Evolutionary conservation across 1,140 invertebrate species (phyloP).

Genomic region (Lordiphosa collinella): DNA sequence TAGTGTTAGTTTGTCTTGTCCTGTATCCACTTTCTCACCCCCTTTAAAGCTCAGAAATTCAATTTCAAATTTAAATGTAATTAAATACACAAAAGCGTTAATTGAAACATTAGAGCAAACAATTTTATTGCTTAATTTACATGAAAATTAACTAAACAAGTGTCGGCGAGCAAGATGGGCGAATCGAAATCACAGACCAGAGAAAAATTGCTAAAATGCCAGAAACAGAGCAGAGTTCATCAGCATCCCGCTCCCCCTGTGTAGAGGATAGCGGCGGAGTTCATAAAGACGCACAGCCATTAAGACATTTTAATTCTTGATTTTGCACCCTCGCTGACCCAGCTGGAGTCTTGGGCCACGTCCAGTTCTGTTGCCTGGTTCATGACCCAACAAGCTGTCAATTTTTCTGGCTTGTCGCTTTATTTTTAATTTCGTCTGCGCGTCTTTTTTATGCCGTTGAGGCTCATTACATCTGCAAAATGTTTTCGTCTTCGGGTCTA

Average conservation of each 20-base stretch:
- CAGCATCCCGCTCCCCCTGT: background rate
- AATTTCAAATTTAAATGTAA: conserved; percentile 51
- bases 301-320: conserved; percentile 78
- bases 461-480: conserved; percentile 79
- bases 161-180: conserved; percentile 6
- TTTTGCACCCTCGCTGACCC: conserved; percentile 64
- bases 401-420: conserved; percentile 42
- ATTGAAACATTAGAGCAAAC: conserved; percentile 67
- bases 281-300: conserved; percentile 66
- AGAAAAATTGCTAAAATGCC: conserved; percentile 21
- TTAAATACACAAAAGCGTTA: conserved; percentile 47
- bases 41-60: background rate
- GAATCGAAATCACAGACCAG: conserved; percentile 40
- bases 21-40: too few species aligned
- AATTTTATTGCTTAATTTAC: conserved; percentile 75
- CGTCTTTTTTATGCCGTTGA: conserved; percentile 72
- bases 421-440: conserved; percentile 64
- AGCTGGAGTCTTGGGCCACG: conserved; percentile 10
- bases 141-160: conserved; percentile 67
- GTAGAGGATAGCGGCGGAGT: conserved; percentile 22
- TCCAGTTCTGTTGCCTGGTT: conserved; percentile 30
- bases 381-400: conserved; percentile 53
- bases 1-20: too few species aligned
- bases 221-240: conserved; percentile 15
- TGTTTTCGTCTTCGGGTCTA: conserved; percentile 42